Evolutionary conservation across 2,888 invertebrate species (phyloP), one percentile per base, ranked within the genome.

Genomic region (Leucozona laternaria): DNA sequence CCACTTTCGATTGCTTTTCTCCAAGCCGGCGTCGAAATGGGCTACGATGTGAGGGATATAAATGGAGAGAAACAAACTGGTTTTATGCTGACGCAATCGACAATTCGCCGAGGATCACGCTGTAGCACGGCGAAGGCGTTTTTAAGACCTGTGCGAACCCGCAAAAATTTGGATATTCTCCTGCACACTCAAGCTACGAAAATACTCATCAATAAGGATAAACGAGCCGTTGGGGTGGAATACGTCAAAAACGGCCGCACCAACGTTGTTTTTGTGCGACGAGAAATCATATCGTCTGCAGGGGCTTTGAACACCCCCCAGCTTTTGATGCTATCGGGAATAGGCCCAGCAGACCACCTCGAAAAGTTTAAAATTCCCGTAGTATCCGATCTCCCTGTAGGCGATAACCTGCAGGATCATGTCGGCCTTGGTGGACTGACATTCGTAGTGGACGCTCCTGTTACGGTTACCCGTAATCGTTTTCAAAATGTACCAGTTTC

Each of bases 61-160:
- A 97, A 97, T 91, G 97, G 97, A 2, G 96, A 94, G 87, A 94
- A 95, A 89, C 97, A 97, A 91, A 96, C 96, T 0, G 97, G 97
- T 22, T 97, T 97, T 89, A 97, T 97, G 96, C 91, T 97, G 85
- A 95, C 97, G 1, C 97, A 97, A 92, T 96, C 96, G 13, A 97
- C 97, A 0, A 95, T 97, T 81, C 93, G 97, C 20, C 94, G 97
- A 68, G 97, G 97, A 0, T 96, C 96, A 31, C 94, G 98, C 66
- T 98, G 98, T 91, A 97, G 97, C 86, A 97, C 97, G 0, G 95
- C 97, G 8, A 98, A 97, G 92, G 97, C 97, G 0, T 98, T 97
- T 90, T 93, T 98, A 1, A 93, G 97, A 70, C 97, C 97, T 0
- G 95, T 97, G 0, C 94, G 96, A n/a, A 94, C 95, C 55, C 93